Evolutionary conservation across 2,888 invertebrate genomes (phyloP).

Genomic region (Palloptera scutellata): DNA sequence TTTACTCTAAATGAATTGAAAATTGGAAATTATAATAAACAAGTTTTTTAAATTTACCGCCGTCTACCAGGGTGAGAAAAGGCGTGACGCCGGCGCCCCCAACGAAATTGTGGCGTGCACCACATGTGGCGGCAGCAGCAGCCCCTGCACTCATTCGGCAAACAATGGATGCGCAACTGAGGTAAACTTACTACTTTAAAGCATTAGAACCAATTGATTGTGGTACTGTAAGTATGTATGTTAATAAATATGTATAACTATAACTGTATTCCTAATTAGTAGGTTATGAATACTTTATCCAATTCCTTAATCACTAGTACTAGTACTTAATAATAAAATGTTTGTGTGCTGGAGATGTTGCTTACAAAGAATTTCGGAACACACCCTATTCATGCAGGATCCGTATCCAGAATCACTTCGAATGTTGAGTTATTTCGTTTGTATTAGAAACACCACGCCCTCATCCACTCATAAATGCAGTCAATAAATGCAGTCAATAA

Average conservation of each 20-base stretch:
- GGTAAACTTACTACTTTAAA: slow-evolving; percentile 70
- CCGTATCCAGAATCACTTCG: too few species aligned
- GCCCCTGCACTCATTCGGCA: slow-evolving; percentile 84
- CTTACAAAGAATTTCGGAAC: too few species aligned
- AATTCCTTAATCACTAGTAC: too few species aligned
- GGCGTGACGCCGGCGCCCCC: slow-evolving; percentile 79
- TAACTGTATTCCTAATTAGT: not conserved
- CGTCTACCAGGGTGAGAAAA: slow-evolving; percentile 79
- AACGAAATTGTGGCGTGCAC: slow-evolving; percentile 87
- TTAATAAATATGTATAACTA: not conserved
- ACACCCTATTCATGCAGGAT: too few species aligned
- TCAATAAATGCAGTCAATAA: too few species aligned
- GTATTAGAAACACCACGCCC: too few species aligned
- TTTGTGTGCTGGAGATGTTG: too few species aligned
- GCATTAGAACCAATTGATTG: not conserved
- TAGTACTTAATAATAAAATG: too few species aligned
- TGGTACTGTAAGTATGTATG: slow-evolving; percentile 15
- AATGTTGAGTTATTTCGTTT: too few species aligned
- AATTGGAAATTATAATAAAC: slow-evolving; percentile 37
- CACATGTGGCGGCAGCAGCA: slow-evolving; percentile 69
- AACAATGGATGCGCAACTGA: slow-evolving; percentile 89
- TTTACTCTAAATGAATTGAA: slow-evolving; percentile 27
- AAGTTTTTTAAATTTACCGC: slow-evolving; percentile 56
- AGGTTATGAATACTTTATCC: not conserved
- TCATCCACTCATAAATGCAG: too few species aligned